These are phyloP conservation scores for Brachyptera putata DNA, from an alignment of 2,888 invertebrate genomes.

Conservation along the genomic window DNA sequence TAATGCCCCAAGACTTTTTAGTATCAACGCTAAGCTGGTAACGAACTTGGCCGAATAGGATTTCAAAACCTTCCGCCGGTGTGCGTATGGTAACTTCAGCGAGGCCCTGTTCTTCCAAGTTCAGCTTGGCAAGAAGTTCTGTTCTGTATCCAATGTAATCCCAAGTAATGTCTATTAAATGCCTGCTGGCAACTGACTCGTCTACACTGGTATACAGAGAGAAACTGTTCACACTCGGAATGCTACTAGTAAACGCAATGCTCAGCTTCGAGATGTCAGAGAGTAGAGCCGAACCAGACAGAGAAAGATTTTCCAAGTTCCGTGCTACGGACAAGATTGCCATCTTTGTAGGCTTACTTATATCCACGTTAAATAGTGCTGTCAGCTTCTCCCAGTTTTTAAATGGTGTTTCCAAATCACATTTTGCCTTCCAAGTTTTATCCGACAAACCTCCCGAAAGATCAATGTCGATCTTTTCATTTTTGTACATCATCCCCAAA, in stretches of 20 bases:
- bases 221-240: slow-evolving; percentile 7
- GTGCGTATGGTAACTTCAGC: slow-evolving; percentile 14
- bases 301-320: slow-evolving; percentile 4
- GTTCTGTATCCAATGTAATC: slow-evolving; percentile 2
- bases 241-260: slow-evolving; percentile 8
- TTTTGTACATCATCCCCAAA: not conserved
- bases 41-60: not conserved
- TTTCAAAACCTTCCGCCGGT: slow-evolving; percentile 18
- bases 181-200: not conserved
- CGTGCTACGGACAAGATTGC: slow-evolving; percentile 10
- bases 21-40: not conserved
- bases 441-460: slow-evolving; percentile 1
- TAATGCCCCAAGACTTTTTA: slow-evolving; percentile 1
- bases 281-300: slow-evolving; percentile 4
- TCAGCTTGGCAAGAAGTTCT: slow-evolving; percentile 14
- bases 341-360: slow-evolving; percentile 31
- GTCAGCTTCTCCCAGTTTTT: slow-evolving; percentile 30
- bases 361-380: slow-evolving; percentile 33
- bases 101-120: not conserved
- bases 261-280: not conserved
- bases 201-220: slow-evolving; percentile 3
- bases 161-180: too few relatives aligned
- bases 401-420: slow-evolving; percentile 35
- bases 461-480: slow-evolving; percentile 13
- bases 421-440: slow-evolving; percentile 23